phyloP scores from a whole-genome alignment of 2,113 vertebrate genomes.

The Toxotes jaculatrix region DNA sequence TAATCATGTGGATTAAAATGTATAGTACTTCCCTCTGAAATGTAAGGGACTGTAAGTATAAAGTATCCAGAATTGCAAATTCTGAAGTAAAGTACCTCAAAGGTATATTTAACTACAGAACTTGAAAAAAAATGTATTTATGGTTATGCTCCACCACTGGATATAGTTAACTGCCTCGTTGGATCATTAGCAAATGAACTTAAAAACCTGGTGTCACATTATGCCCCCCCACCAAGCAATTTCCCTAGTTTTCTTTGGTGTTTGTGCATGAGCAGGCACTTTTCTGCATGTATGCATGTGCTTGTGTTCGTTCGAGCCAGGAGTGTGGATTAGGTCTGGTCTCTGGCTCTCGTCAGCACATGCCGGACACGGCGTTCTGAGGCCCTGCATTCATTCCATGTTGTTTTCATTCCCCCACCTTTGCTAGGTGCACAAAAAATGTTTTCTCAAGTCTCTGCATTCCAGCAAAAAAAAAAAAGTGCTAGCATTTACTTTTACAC shows the following conservation, averaged over 20 bases:
- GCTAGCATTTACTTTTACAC: conserved; percentile 66
- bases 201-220: conserved; percentile 3
- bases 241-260: conserved; percentile 33
- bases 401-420: conserved; percentile 84
- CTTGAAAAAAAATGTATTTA: neutral
- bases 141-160: neutral
- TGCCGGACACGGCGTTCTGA: conserved; percentile 74
- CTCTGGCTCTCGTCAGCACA: conserved; percentile 82
- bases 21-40: neutral
- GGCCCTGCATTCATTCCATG: conserved; percentile 82
- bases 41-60: neutral
- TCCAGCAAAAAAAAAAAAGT: conserved; percentile 68
- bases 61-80: neutral
- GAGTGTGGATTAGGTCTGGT: conserved; percentile 73
- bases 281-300: conserved; percentile 57
- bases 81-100: neutral
- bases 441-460: conserved; percentile 79
- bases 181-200: neutral
- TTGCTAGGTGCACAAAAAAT: conserved; percentile 74
- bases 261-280: conserved; percentile 60
- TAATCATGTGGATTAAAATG: too few species aligned
- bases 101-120: neutral
- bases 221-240: neutral
- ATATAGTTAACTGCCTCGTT: neutral
- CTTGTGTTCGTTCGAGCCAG: conserved; percentile 42